These are phyloP conservation scores for Shargacucullia verbasci DNA, from an alignment of 2,888 invertebrate species.

Conservation along the genomic window DNA sequence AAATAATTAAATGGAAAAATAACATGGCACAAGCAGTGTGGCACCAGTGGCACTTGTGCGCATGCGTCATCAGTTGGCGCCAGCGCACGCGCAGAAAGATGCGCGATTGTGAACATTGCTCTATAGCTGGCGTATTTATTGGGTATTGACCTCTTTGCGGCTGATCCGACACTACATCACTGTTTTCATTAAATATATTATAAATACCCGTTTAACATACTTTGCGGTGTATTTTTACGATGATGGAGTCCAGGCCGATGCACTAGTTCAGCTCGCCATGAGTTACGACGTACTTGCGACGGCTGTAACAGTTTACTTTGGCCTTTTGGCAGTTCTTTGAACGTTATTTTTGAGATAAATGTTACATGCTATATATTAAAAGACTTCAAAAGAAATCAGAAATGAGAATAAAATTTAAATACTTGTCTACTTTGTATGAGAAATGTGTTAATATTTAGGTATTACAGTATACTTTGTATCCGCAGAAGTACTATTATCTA, in stretches of 20 bases:
- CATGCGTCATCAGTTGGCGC: slow-evolving; percentile 57
- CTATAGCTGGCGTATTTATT: slow-evolving; percentile 41
- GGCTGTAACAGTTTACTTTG: slow-evolving; percentile 29
- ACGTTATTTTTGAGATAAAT: slow-evolving; percentile 36
- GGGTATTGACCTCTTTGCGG: slow-evolving; percentile 65
- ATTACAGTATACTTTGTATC: too few species aligned
- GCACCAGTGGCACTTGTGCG: slow-evolving; percentile 42
- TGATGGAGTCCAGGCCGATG: slow-evolving; percentile 8
- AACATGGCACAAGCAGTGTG: slow-evolving; percentile 31
- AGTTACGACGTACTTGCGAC: slow-evolving; percentile 27
- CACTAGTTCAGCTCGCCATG: slow-evolving; percentile 6
- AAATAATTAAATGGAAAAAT: slow-evolving; percentile 55
- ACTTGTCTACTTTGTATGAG: slow-evolving; percentile 7
- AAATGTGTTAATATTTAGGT: slow-evolving; percentile 6
- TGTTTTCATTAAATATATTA: slow-evolving; percentile 37
- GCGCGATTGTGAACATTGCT: slow-evolving; percentile 39
- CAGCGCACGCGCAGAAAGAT: slow-evolving; percentile 53
- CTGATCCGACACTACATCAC: slow-evolving; percentile 50
- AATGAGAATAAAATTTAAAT: slow-evolving; percentile 1
- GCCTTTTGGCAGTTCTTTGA: slow-evolving; percentile 29
- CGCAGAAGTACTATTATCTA: too few species aligned
- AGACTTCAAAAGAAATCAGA: slow-evolving; percentile 28
- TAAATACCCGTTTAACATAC: slow-evolving; percentile 35
- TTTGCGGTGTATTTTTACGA: slow-evolving; percentile 4
- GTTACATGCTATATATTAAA: slow-evolving; percentile 21